Base-by-base conservation (phyloP, 2,797 vertebrate species). In the Decapterus maruadsi region DNA sequence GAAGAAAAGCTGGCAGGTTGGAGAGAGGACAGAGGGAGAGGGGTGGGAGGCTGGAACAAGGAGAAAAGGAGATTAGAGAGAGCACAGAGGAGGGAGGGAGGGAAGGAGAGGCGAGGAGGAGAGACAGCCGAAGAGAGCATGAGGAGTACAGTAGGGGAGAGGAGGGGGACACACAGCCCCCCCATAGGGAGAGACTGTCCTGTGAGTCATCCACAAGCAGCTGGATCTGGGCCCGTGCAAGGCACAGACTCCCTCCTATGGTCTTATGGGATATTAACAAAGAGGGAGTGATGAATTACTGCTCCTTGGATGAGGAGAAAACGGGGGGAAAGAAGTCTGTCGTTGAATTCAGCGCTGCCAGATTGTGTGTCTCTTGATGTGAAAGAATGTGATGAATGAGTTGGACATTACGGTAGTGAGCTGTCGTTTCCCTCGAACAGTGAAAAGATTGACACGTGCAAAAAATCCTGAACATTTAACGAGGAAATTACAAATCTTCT, bases 191-290 rank as follows among this genome's bases (percentile, higher is more conserved):
- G 80, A 20, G 75, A 74, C 75, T 73, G 58, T 75, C 72, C 72
- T 78, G 66, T 89, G 88, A 91, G 66, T 90, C 87, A 85, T 86
- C 78, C 57, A 59, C 48, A 60, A 83, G 79, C 83, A 82, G 72
- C 89, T 87, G 83, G 83, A 88, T 84, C 26, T 73, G 55, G 69
- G 81, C 63, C 73, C 54, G 64, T 75, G 59, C 8, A 70, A 76
- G 77, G 53, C 55, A 67, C 67, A 81, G 48, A 61, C 75, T 78
- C 65, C 75, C 72, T 85, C 68, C 51, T 45, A 20, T 68, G 43
- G 83, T 48, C 75, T 83, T 75, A 45, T 19, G 75, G 77, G 79
- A 85, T 72, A 48, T 73, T 86, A 85, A 59, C 69, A 86, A 71
- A 83, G 79, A 81, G 53, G 65, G 64, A 72, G 64, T 72, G 58